Evolutionary conservation across 2,113 vertebrate species (phyloP).

Genomic region (Phyllopteryx taeniolatus): DNA sequence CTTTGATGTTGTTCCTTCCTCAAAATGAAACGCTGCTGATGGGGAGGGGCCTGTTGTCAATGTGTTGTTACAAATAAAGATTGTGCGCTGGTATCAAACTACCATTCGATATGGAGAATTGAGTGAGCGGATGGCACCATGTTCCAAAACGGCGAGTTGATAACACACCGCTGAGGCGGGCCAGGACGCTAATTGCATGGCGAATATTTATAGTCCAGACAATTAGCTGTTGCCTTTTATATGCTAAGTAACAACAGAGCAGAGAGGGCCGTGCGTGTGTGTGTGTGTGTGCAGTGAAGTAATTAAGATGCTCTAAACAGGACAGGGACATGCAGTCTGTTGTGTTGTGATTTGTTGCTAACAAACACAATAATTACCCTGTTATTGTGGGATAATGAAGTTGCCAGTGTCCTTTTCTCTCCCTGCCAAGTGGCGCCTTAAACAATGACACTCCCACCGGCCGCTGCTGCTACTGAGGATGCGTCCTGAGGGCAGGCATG

Average conservation of each 20-base stretch:
- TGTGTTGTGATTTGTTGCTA: conserved; percentile 82
- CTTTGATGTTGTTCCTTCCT: conserved; percentile 24
- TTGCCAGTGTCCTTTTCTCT: conserved; percentile 74
- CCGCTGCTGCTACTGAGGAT: conserved; percentile 31
- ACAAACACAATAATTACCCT: conserved; percentile 83
- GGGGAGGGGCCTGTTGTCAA: conserved; percentile 43
- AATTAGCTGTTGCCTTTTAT: conserved; percentile 82
- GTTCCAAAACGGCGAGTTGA: conserved; percentile 74
- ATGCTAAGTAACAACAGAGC: conserved; percentile 81
- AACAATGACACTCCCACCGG: conserved; percentile 60
- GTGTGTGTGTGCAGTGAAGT: conserved; percentile 58
- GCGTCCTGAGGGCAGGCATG: conserved; percentile 31
- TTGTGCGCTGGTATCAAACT: conserved; percentile 73
- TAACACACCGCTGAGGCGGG: conserved; percentile 77
- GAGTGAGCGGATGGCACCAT: conserved; percentile 65
- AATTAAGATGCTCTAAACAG: conserved; percentile 85
- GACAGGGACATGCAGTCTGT: conserved; percentile 82
- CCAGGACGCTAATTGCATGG: conserved; percentile 80
- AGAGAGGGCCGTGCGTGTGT: conserved; percentile 40
- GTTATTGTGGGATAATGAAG: conserved; percentile 83
- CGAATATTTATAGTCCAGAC: conserved; percentile 83
- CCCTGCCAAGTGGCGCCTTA: conserved; percentile 71
- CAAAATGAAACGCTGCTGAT: conserved; percentile 49
- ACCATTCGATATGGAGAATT: conserved; percentile 77
- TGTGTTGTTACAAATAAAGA: conserved; percentile 76